These are phyloP conservation scores for Hyphantria cunea DNA, from an alignment of 1,140 invertebrate species.

Conservation along the genomic window DNA sequence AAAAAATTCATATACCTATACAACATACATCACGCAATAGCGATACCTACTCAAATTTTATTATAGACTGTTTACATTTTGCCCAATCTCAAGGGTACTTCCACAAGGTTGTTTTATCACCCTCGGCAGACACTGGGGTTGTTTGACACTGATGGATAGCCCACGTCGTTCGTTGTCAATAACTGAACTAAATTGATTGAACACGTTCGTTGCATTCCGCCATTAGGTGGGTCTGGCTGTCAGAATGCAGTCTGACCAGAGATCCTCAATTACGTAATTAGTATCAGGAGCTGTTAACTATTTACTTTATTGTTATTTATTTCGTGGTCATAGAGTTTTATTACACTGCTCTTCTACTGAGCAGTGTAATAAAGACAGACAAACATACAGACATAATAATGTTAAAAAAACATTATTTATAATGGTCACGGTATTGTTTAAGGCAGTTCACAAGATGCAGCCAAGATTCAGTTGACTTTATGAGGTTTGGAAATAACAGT, in stretches of 20 bases:
- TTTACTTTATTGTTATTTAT: too few relatives aligned
- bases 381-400: too few relatives aligned
- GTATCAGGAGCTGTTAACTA: not conserved
- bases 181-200: constrained; percentile 67
- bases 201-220: constrained; percentile 42
- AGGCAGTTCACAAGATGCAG: too few relatives aligned
- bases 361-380: too few relatives aligned
- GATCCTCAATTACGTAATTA: constrained; percentile 1
- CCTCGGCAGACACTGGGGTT: constrained; percentile 33
- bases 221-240: constrained; percentile 6
- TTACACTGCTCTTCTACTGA: too few relatives aligned
- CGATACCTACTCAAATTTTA: not conserved
- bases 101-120: constrained; percentile 41
- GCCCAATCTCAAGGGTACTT: constrained; percentile 3
- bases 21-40: not conserved
- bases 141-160: constrained; percentile 63
- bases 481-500: too few relatives aligned
- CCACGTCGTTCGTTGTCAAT: constrained; percentile 53
- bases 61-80: constrained; percentile 6
- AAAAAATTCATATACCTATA: too few relatives aligned
- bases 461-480: too few relatives aligned
- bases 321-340: too few relatives aligned
- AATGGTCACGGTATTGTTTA: too few relatives aligned
- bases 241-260: constrained; percentile 9
- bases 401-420: too few relatives aligned